phyloP scores from a whole-genome alignment of 2,113 vertebrate species.

The Chloropsis hardwickii region DNA sequence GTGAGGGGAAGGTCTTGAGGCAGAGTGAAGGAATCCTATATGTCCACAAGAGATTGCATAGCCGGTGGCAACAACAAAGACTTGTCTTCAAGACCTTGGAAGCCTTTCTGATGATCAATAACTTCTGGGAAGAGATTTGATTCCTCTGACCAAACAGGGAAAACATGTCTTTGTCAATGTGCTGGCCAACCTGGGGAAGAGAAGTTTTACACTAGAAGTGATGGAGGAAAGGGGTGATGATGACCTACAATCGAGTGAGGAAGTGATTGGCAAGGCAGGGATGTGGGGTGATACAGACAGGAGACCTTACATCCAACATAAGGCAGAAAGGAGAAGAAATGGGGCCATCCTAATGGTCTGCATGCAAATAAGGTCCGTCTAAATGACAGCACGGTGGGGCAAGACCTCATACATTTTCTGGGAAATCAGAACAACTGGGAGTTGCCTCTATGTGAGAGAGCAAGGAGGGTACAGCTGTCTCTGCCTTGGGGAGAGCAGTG shows the following conservation, averaged over 20 bases:
- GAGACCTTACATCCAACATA: background rate
- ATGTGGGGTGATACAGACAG: background rate
- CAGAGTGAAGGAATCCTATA: background rate
- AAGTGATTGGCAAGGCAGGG: background rate
- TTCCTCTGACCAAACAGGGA: fast-evolving
- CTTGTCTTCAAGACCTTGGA: background rate
- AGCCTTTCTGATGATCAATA: background rate
- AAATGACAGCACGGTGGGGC: background rate
- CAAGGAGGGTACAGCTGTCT: background rate
- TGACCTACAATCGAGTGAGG: background rate
- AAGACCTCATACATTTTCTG: background rate
- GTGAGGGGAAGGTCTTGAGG: background rate
- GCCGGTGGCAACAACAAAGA: background rate
- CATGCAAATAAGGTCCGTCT: background rate
- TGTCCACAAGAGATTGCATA: background rate
- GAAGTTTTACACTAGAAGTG: background rate
- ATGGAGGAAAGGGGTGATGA: background rate
- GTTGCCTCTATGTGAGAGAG: background rate
- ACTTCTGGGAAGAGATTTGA: background rate
- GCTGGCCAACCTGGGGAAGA: background rate
- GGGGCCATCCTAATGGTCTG: background rate
- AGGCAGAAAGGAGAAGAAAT: background rate
- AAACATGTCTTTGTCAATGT: background rate
- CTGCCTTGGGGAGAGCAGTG: background rate
- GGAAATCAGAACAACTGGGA: background rate